Conservation (phyloP, 35 echinoderm and acorn worm species). For the Eucidaris tribuloides region DNA sequence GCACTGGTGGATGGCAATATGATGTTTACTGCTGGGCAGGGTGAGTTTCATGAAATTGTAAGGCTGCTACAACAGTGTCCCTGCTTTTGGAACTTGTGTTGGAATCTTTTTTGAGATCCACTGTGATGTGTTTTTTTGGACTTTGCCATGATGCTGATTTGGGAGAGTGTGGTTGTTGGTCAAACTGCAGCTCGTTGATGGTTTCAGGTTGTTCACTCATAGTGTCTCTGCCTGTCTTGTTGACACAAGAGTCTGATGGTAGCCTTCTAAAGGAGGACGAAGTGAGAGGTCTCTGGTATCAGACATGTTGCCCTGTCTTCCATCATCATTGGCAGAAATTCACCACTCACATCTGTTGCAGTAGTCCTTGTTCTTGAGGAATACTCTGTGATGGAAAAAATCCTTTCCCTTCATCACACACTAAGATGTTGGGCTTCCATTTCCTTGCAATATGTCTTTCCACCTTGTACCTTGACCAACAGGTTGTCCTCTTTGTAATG, state of each 20-base stretch:
- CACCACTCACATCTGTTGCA: no score
- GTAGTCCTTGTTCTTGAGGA: no score
- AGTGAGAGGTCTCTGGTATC: no score
- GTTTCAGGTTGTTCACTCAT: no score
- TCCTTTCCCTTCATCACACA: neutral
- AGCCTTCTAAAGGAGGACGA: no score
- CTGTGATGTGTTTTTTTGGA: slow-evolving; percentile 2
- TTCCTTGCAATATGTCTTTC: slow-evolving; percentile 6
- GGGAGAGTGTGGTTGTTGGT: no score
- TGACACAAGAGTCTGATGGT: no score
- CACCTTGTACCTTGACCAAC: neutral
- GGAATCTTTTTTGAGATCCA: neutral
- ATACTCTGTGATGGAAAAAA: no score
- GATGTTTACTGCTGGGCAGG: neutral
- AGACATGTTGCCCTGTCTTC: no score
- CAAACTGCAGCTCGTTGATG: no score
- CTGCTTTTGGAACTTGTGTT: slow-evolving; percentile 1
- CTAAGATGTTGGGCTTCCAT: neutral
- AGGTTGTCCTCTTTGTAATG: slow-evolving; percentile 18
- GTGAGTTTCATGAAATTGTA: neutral
- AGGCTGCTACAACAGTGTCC: neutral
- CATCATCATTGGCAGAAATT: no score
- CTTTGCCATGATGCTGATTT: neutral
- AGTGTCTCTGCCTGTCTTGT: no score
- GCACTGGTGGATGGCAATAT: neutral